Percentiles rank a stretch among this genome's conserved stretches.
Conservation (phyloP, 1,140 invertebrate species). For the Goniozus legneri region DNA sequence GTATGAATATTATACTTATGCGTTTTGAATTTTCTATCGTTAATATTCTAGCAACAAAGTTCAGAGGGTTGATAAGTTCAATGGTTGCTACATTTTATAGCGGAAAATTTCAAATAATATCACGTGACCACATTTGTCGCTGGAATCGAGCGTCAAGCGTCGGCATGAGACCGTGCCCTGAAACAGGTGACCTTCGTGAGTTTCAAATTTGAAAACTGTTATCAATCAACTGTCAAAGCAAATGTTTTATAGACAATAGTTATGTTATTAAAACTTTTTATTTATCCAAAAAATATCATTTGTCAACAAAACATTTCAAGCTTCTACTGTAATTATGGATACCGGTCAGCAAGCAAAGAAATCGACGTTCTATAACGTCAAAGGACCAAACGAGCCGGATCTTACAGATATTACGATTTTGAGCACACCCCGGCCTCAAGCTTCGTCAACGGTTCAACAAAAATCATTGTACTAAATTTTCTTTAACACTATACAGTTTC, state of each 20-base stretch:
- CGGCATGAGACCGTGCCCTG: too few species aligned
- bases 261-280: background rate
- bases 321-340: background rate
- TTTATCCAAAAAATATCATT: background rate
- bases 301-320: background rate
- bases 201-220: constrained; percentile 29
- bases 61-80: too few species aligned
- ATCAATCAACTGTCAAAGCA: constrained; percentile 22
- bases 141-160: too few species aligned
- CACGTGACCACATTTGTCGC: too few species aligned
- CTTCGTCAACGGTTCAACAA: constrained; percentile 39
- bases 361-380: constrained; percentile 12
- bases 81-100: too few species aligned
- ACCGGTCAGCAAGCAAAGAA: background rate
- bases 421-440: constrained; percentile 38
- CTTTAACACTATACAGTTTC: background rate
- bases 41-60: too few species aligned
- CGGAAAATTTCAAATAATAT: too few species aligned
- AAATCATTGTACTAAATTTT: constrained; percentile 26
- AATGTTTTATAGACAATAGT: constrained; percentile 9
- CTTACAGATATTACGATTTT: constrained; percentile 31
- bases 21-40: too few species aligned
- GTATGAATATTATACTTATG: too few species aligned
- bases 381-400: constrained; percentile 9
- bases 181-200: background rate